These are phyloP conservation scores for Condylostylus longicornis DNA, from an alignment of 1,140 invertebrate genomes.

Conservation along the genomic window DNA sequence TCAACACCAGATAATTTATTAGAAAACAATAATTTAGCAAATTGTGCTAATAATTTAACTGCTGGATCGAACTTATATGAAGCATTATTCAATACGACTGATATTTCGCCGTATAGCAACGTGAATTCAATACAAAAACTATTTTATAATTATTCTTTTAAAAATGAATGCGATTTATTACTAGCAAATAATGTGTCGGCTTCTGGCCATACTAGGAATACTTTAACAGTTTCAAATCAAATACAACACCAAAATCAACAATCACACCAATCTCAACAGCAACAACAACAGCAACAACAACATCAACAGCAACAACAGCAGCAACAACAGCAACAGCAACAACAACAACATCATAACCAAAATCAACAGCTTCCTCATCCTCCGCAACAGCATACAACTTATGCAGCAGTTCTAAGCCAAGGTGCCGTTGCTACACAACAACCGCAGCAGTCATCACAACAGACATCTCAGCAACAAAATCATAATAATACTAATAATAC, in stretches of 20 bases:
- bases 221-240: slow-evolving; percentile 22
- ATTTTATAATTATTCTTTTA: neutral
- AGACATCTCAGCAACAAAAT: slow-evolving; percentile 8
- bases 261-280: slow-evolving; percentile 16
- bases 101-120: neutral
- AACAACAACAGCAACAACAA: slow-evolving; percentile 16
- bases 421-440: slow-evolving; percentile 14
- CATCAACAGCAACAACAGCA: slow-evolving; percentile 13
- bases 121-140: neutral
- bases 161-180: slow-evolving; percentile 2
- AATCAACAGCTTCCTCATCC: neutral
- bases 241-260: slow-evolving; percentile 22
- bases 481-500: neutral
- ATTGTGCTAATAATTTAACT: neutral
- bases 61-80: neutral
- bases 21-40: slow-evolving; percentile 4
- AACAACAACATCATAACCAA: slow-evolving; percentile 6
- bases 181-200: slow-evolving; percentile 8
- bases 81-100: neutral
- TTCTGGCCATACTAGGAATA: slow-evolving; percentile 13
- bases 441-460: slow-evolving; percentile 10
- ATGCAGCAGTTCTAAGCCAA: slow-evolving; percentile 33
- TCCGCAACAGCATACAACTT: slow-evolving; percentile 22
- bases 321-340: slow-evolving; percentile 13
- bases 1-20: slow-evolving; percentile 9